Evolutionary conservation across 2,113 vertebrate genomes (phyloP).

Genomic region (Dolichotis patagonum): DNA sequence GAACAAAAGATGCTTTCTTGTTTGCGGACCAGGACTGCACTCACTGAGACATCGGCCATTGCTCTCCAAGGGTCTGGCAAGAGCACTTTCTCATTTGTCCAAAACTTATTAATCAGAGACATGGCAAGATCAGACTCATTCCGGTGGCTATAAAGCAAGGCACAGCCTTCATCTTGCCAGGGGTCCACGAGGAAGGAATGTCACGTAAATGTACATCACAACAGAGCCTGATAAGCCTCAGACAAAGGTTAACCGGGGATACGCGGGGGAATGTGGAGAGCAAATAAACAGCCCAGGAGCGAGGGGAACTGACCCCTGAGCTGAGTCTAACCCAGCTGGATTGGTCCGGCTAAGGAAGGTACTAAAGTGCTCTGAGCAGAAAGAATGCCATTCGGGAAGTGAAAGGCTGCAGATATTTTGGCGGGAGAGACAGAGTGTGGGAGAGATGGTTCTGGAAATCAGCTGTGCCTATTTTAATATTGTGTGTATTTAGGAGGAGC

Average conservation of each 20-base stretch:
- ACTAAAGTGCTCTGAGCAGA: neutral
- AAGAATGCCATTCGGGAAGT: neutral
- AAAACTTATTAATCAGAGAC: neutral
- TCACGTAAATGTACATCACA: neutral
- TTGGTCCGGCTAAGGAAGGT: neutral
- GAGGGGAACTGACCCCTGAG: neutral
- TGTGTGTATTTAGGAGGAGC: neutral
- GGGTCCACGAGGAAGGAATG: neutral
- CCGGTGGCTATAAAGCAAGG: neutral
- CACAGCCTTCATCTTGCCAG: neutral
- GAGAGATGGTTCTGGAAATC: neutral
- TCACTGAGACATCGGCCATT: neutral
- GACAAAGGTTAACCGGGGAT: neutral
- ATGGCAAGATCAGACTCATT: neutral
- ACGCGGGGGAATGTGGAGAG: neutral
- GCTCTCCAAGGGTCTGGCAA: neutral
- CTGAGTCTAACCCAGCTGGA: neutral
- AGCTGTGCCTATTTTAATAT: neutral
- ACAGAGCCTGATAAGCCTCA: neutral
- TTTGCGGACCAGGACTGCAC: neutral
- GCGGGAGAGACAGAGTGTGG: neutral
- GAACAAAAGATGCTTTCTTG: neutral
- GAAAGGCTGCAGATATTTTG: neutral
- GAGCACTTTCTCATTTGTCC: neutral
- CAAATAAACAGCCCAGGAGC: neutral